phyloP scores from a whole-genome alignment of 23 tunicate genomes.

The Trididemnum nubilum region DNA sequence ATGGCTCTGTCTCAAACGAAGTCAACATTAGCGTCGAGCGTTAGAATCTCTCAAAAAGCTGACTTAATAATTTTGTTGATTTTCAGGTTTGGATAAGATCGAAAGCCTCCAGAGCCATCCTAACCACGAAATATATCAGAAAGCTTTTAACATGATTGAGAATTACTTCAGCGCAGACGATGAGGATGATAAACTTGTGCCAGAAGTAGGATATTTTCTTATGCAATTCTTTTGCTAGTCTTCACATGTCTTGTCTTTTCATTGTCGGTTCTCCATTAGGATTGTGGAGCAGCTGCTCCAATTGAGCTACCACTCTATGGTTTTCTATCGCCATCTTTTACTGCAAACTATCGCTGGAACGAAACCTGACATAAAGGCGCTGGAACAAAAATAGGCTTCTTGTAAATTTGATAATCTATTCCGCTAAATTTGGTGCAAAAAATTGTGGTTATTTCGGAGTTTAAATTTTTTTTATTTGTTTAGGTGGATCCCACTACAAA shows the following conservation, averaged over 20 bases:
- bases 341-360: too few species aligned
- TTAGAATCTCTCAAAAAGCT: too few species aligned
- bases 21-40: too few species aligned
- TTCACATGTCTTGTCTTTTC: neutral
- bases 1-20: neutral
- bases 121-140: slow-evolving; percentile 80
- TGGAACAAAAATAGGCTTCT: too few species aligned
- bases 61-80: neutral
- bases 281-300: neutral
- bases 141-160: slow-evolving; percentile 75
- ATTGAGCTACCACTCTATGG: too few species aligned
- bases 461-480: neutral
- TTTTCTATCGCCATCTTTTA: too few species aligned
- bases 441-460: too few species aligned
- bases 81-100: slow-evolving; percentile 73
- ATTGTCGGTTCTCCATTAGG: neutral
- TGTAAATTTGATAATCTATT: too few species aligned
- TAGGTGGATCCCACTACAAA: slow-evolving; percentile 21
- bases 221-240: neutral
- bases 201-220: slow-evolving; percentile 26
- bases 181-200: slow-evolving; percentile 48
- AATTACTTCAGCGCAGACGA: slow-evolving; percentile 74
- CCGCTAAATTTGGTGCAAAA: neutral
- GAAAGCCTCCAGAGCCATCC: slow-evolving; percentile 77
- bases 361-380: too few species aligned